phyloP scores from a whole-genome alignment of 2,888 invertebrate species.

The Cryptophagus acutangulus region DNA sequence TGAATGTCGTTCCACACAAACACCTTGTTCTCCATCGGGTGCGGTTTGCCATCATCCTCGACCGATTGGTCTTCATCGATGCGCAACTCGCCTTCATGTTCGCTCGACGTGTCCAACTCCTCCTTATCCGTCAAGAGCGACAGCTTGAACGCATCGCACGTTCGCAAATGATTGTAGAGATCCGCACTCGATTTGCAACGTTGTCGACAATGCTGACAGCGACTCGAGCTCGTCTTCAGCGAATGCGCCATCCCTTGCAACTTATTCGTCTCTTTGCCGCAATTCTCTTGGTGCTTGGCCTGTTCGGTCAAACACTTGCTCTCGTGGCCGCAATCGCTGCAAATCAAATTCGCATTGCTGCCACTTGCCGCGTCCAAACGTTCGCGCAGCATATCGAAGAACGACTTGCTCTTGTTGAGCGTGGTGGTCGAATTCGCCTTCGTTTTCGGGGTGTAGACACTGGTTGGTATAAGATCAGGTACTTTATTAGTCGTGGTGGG shows the following conservation, averaged over 20 bases:
- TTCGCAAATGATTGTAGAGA: conserved; percentile 68
- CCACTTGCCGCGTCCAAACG: conserved; percentile 62
- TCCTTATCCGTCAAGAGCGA: conserved; percentile 50
- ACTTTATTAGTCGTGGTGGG: conserved; percentile 29
- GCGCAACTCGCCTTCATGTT: conserved; percentile 24
- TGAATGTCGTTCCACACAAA: conserved; percentile 76
- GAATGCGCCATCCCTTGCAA: conserved; percentile 39
- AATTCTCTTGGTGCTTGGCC: conserved; percentile 70
- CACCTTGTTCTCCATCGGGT: conserved; percentile 76
- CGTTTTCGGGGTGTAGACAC: conserved; percentile 25
- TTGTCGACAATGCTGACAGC: conserved; percentile 82
- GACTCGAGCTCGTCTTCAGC: conserved; percentile 60
- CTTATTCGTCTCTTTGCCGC: conserved; percentile 44
- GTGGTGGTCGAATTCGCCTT: conserved; percentile 36
- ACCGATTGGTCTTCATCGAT: conserved; percentile 28
- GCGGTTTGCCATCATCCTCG: conserved; percentile 50
- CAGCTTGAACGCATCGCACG: too few species aligned
- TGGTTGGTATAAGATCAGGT: conserved; percentile 40
- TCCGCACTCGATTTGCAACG: conserved; percentile 81
- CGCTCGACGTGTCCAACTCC: conserved; percentile 27
- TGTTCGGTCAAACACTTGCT: conserved; percentile 79
- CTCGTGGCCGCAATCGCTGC: conserved; percentile 67
- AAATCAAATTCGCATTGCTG: conserved; percentile 62
- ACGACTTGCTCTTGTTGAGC: conserved; percentile 68
- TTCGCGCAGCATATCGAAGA: conserved; percentile 78